Base-by-base conservation (phyloP, 2,113 vertebrate species). In the Prietella phreatophila region DNA sequence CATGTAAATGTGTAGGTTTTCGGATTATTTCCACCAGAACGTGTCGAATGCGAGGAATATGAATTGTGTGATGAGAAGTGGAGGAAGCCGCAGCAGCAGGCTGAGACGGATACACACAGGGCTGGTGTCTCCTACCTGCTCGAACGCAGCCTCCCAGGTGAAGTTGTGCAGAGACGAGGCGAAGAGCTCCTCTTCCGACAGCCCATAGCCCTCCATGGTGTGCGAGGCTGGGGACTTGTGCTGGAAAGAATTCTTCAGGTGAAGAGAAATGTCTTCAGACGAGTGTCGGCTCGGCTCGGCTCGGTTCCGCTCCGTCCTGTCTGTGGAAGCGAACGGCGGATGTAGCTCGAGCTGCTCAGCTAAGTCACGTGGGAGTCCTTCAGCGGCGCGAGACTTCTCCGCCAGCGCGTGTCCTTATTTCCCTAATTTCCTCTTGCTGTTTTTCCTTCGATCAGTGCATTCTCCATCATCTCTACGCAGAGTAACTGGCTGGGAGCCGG, bases 111-210 rank as follows among this genome's bases (percentile, higher is more conserved):
- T 5, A 76, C 69, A 55, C 27, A 76, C 69, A 55, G 30, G 56
- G 50, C 55, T 69, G 58, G 56, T 33, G 13, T 88, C 85, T 89
- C 95, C 96, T 97, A 99, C 98, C 98, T 98, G 97, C 95, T 95
- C 96, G 94, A 94, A 96, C 95, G 96, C 95, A 93, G 94, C 96
- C 95, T 99, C 97, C 96, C 97, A 97, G 95, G 96, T 96, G 96
- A 97, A 97, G 96, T 96, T 97, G 93, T 96, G 95, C 90, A 97
- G 96, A 95, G 96, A 96, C 90, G 97, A 95, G 88, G 96, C 96
- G 94, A 97, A 96, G 91, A 96, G 93, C 93, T 97, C 96, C 86
- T 98, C 97, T 94, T 98, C 97, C 73, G 95, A 96, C 92, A 97
- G 95, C 94, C 95, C 96, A 93, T 93, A 97, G 92, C 96, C 97